Conservation (phyloP, 2,797 vertebrate species). For the Cuculus canorus region DNA sequence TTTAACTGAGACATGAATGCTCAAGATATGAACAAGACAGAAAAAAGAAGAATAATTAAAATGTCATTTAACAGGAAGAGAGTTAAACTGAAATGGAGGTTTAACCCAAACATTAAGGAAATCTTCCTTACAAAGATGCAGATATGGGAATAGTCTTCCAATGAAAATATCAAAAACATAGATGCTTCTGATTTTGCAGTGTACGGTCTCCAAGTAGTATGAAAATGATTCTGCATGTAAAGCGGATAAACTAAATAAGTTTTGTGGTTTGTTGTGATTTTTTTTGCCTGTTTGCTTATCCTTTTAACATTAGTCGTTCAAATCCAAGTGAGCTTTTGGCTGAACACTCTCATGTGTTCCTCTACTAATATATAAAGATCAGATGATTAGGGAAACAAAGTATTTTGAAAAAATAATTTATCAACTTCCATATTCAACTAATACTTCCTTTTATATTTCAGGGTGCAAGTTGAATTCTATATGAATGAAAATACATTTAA, state of each 20-base stretch:
- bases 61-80: neutral
- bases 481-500: conserved; percentile 87
- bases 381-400: neutral
- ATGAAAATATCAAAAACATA: neutral
- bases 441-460: conserved; percentile 68
- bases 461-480: conserved; percentile 87
- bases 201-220: neutral
- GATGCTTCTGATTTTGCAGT: neutral
- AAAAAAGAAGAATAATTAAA: neutral
- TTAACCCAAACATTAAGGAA: neutral
- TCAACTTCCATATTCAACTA: neutral
- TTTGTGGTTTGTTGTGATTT: neutral
- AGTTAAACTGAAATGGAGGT: neutral
- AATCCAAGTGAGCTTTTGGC: neutral
- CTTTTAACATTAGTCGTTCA: neutral
- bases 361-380: neutral
- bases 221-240: neutral
- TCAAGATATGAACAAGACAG: neutral
- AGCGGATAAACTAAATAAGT: neutral
- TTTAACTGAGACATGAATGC: neutral
- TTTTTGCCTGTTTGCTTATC: neutral
- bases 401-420: neutral
- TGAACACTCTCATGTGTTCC: neutral
- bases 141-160: neutral
- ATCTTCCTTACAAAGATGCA: neutral